A percentile compares a stretch with the other conserved stretches of the same genome.
Evolutionary conservation across 2,113 vertebrate genomes (phyloP).

Genomic region (Sprattus sprattus): DNA sequence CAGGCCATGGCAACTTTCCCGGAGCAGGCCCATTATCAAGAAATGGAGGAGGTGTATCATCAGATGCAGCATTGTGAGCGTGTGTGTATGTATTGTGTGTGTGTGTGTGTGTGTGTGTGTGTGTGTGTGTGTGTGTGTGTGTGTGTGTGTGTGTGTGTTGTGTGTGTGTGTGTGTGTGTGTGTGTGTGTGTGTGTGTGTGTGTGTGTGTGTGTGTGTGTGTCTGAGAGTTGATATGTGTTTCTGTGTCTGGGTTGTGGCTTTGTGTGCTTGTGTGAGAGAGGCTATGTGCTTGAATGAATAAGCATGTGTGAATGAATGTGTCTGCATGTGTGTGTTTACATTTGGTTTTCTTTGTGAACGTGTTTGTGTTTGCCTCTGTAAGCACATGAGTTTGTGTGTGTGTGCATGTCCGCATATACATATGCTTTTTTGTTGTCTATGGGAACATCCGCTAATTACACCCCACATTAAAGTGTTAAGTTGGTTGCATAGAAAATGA

Average conservation of each 20-base stretch:
- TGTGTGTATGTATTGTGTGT: background rate
- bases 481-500: background rate
- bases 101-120: too few species aligned
- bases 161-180: background rate
- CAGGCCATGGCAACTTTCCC: constrained; percentile 32
- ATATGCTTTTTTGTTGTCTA: constrained; percentile 5
- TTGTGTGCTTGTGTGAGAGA: constrained; percentile 6
- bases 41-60: constrained; percentile 39
- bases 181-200: constrained; percentile 2
- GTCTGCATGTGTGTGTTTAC: background rate
- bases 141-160: background rate
- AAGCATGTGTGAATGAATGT: background rate
- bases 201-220: constrained; percentile 10
- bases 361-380: background rate
- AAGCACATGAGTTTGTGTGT: background rate
- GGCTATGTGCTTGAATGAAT: background rate
- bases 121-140: constrained; percentile 9
- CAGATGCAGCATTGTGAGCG: constrained; percentile 26
- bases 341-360: background rate
- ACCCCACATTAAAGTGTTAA: background rate
- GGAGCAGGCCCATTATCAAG: constrained; percentile 36
- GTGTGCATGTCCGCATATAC: background rate
- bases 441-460: constrained; percentile 21
- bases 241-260: constrained; percentile 3
- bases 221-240: background rate